Percentiles rank a stretch among this genome's conserved stretches.
phyloP scores from a whole-genome alignment of 2,888 invertebrate genomes.

The Erynnis tages region DNA sequence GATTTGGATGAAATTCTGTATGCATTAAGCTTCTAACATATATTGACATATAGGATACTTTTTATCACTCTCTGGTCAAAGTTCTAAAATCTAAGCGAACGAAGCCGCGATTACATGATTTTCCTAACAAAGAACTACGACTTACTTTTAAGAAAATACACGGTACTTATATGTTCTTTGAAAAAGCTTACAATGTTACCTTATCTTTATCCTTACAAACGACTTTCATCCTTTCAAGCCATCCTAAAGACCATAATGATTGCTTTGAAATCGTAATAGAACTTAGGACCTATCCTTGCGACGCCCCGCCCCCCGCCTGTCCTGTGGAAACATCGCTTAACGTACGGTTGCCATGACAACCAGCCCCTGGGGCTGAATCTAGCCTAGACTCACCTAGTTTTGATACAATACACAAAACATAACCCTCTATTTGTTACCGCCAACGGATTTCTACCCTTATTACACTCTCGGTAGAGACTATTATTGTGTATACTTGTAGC shows the following conservation, averaged over 20 bases:
- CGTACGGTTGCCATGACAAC: conserved; percentile 38
- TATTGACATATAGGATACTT: too few relatives aligned
- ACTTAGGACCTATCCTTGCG: background rate
- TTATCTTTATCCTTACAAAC: background rate
- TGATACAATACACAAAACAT: conserved; percentile 1
- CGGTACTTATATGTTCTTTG: too few relatives aligned
- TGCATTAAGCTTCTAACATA: too few relatives aligned
- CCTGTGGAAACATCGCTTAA: conserved; percentile 5
- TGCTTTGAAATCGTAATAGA: background rate
- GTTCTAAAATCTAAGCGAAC: too few relatives aligned
- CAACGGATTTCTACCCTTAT: background rate
- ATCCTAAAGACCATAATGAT: background rate
- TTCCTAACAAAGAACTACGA: too few relatives aligned
- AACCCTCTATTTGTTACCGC: background rate
- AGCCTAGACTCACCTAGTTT: conserved; percentile 7
- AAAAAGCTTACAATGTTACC: background rate
- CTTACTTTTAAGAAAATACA: too few relatives aligned
- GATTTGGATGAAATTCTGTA: too few relatives aligned
- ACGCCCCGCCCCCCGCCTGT: conserved; percentile 5
- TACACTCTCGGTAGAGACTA: background rate
- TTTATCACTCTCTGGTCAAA: too few relatives aligned
- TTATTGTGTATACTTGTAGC: background rate
- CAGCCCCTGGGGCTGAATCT: conserved; percentile 26
- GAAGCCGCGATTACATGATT: too few relatives aligned
- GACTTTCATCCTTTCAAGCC: background rate